Conservation (phyloP, 1,140 invertebrate genomes). For the Cardiocondyla obscurior region DNA sequence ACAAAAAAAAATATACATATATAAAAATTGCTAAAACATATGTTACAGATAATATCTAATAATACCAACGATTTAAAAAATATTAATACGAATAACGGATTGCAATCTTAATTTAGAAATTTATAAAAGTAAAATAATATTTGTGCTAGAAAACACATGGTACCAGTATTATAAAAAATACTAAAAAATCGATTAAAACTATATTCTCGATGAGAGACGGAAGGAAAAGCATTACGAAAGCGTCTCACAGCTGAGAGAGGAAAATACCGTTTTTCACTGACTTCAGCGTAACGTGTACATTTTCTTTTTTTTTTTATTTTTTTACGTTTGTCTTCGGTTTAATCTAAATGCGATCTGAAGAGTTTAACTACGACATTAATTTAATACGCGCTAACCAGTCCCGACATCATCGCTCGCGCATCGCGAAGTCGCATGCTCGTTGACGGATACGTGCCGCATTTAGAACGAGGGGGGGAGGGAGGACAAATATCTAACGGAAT, state of each 20-base stretch:
- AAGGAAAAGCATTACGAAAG: background rate
- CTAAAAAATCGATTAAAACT: background rate
- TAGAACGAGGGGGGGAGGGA: slow-evolving; percentile 20
- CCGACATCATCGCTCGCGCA: slow-evolving; percentile 2
- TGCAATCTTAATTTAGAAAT: background rate
- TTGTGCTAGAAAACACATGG: background rate
- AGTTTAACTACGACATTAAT: slow-evolving; percentile 11
- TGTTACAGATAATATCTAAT: slow-evolving; percentile 55
- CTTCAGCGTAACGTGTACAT: background rate
- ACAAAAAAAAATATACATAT: too few relatives aligned
- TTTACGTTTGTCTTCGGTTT: background rate
- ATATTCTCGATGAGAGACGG: background rate
- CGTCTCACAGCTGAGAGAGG: background rate
- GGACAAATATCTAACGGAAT: slow-evolving; percentile 53
- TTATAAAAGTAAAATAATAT: background rate
- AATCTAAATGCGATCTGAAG: slow-evolving; percentile 20
- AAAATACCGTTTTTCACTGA: slow-evolving; percentile 13
- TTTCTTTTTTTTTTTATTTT: too few relatives aligned
- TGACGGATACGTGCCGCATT: slow-evolving; percentile 17
- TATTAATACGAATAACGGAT: background rate
- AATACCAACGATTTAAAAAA: too few relatives aligned
- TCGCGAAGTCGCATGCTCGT: slow-evolving; percentile 23
- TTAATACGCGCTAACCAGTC: slow-evolving; percentile 24
- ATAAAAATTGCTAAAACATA: slow-evolving; percentile 18
- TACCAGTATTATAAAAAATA: background rate